Base-by-base conservation (phyloP, 2,113 vertebrate genomes). In the Gobiocypris rarus region DNA sequence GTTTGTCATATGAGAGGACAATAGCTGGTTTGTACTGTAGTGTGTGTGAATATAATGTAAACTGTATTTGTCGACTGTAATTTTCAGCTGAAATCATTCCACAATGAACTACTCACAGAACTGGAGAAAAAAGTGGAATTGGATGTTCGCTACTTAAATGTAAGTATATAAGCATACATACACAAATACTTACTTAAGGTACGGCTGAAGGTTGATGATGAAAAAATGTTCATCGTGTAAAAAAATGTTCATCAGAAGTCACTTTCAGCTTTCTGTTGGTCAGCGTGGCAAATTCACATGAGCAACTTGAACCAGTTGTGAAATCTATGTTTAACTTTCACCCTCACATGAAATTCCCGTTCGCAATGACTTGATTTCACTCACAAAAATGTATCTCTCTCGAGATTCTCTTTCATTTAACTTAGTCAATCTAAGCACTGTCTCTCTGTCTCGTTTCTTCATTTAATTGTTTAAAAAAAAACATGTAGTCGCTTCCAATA, bases 91-190 rank as follows among this genome's bases (percentile, higher is more conserved):
- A 98, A 98, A 91, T 98, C 97, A 5, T 99, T 99, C 84, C 98
- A 99, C 93, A 98, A 97, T 1, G 98, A 99, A 91, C 94, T 99
- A 67, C 95, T 99, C 63, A 97, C 94, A 0, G 97, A 99, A 91
- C 93, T 99, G 93, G 98, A 99, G 92, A 98, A 99, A 96, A 99
- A 99, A 93, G 97, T 99, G 74, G 98, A 99, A 89, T 89, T 99
- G 94, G 98, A 99, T 56, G 96, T 97, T 0, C 95, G 97, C 56
- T 99, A 99, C 91, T 93, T 99, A 84, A 99, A 97, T 22, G 98
- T 99, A 93, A 97, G 98, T 83, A 3, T 75, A 56, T 50, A 52
- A 61, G 22, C 14, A 10, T 50, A 45, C 14, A 10, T 50, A 34
- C n/a, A 48, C 22, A 15, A 2, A 17, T 11, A 31, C 26, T 9